Conservation (phyloP, 2,888 invertebrate genomes). For the Eumerus sabulonum region DNA sequence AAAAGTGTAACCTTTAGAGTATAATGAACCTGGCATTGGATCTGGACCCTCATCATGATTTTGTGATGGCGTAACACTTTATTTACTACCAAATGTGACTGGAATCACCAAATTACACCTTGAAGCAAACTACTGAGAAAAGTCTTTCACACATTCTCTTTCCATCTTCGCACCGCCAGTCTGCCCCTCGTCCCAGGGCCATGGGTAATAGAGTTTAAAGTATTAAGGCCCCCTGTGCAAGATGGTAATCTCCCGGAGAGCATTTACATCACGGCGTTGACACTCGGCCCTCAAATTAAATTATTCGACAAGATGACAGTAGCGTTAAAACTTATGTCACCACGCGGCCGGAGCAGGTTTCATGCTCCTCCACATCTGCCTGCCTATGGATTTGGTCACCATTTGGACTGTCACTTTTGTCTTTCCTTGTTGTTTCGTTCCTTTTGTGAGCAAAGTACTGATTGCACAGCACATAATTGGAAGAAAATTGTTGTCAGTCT, state of each 20-base stretch:
- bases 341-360: not conserved
- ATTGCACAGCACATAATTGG: too few relatives aligned
- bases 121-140: slow-evolving; percentile 1
- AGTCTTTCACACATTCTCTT: not conserved
- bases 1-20: too few relatives aligned
- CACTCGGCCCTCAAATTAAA: slow-evolving; percentile 27
- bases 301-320: not conserved
- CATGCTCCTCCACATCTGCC: not conserved
- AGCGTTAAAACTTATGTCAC: not conserved
- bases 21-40: too few relatives aligned
- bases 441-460: too few relatives aligned
- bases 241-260: slow-evolving; percentile 15
- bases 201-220: slow-evolving; percentile 5
- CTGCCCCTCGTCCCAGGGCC: slow-evolving; percentile 13
- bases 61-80: too few relatives aligned
- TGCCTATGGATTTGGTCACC: too few relatives aligned
- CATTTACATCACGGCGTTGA: slow-evolving; percentile 45
- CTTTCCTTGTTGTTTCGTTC: too few relatives aligned
- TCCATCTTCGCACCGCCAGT: not conserved
- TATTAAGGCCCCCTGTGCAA: slow-evolving; percentile 1
- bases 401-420: too few relatives aligned
- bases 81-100: slow-evolving; percentile 6
- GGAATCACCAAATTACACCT: slow-evolving; percentile 26
- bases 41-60: too few relatives aligned
- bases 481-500: too few relatives aligned